Evolutionary conservation across 2,113 vertebrate genomes (phyloP).

Genomic region (Pollachius pollachius): DNA sequence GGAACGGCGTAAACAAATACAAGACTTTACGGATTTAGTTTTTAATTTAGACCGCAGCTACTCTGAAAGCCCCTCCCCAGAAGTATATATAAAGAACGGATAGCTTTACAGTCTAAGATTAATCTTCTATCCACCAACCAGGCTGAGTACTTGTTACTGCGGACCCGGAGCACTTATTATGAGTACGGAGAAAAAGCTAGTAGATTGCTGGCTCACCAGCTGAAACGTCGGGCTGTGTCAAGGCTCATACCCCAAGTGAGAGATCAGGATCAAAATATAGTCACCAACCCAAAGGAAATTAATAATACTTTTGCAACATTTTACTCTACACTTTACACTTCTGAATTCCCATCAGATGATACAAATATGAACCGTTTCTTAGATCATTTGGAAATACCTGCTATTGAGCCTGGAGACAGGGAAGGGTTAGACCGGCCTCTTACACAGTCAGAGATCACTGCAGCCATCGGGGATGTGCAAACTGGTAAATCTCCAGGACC

Average conservation of each 20-base stretch:
- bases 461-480: constrained; percentile 5
- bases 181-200: not conserved
- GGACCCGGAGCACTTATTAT: not conserved
- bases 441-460: no score
- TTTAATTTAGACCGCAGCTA: not conserved
- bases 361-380: constrained; percentile 2
- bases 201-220: constrained; percentile 1
- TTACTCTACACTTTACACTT: constrained; percentile 10
- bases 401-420: no score
- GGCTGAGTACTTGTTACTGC: constrained; percentile 5
- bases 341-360: constrained; percentile 16
- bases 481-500: constrained; percentile 15
- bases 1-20: not conserved
- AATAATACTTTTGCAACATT: constrained; percentile 14
- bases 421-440: no score
- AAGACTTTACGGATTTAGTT: not conserved
- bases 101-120: constrained; percentile 10
- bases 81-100: constrained; percentile 10
- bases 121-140: constrained; percentile 9
- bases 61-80: not conserved
- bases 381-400: not conserved
- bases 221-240: not conserved
- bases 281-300: not conserved
- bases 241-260: constrained; percentile 3
- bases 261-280: not conserved